Percentiles rank a stretch among this genome's conserved stretches.
Evolutionary conservation across 2,888 invertebrate genomes (phyloP).

Genomic region (Aphodius sticticus): DNA sequence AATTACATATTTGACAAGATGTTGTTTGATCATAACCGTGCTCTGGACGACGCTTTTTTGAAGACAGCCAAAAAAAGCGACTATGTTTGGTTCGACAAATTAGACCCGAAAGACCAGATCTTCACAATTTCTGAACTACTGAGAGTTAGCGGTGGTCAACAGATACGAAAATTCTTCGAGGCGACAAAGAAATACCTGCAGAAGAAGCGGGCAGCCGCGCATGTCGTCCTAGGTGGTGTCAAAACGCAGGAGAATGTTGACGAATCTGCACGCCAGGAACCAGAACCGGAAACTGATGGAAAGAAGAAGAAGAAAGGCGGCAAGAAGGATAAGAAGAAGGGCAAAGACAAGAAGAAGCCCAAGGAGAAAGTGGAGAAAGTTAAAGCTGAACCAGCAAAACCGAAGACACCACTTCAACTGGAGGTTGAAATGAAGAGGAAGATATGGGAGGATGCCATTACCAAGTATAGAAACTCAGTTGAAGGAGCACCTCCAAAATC

Average conservation of each 20-base stretch:
- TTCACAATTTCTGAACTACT: slow-evolving; percentile 33
- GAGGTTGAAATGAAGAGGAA: slow-evolving; percentile 36
- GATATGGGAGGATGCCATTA: slow-evolving; percentile 37
- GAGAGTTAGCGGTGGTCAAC: slow-evolving; percentile 35
- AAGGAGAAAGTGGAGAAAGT: not conserved
- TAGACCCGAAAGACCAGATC: slow-evolving; percentile 39
- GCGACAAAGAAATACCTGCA: slow-evolving; percentile 16
- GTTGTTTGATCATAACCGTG: slow-evolving; percentile 43
- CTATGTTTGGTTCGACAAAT: slow-evolving; percentile 41
- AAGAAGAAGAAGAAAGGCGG: not conserved
- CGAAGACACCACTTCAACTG: slow-evolving; percentile 32
- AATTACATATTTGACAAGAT: slow-evolving; percentile 42
- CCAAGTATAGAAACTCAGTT: slow-evolving; percentile 37
- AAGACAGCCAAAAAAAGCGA: slow-evolving; percentile 33
- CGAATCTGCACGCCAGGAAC: not conserved
- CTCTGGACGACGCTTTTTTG: slow-evolving; percentile 36
- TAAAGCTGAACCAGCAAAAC: slow-evolving; percentile 13
- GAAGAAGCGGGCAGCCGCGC: not conserved
- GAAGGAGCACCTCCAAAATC: slow-evolving; percentile 31
- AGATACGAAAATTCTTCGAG: slow-evolving; percentile 36
- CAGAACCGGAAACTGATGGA: not conserved
- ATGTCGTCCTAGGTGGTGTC: not conserved
- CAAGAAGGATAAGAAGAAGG: not conserved
- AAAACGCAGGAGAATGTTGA: not conserved
- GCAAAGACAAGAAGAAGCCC: not conserved